Base-by-base conservation (phyloP, 2,888 invertebrate genomes). In the Empis stercorea region DNA sequence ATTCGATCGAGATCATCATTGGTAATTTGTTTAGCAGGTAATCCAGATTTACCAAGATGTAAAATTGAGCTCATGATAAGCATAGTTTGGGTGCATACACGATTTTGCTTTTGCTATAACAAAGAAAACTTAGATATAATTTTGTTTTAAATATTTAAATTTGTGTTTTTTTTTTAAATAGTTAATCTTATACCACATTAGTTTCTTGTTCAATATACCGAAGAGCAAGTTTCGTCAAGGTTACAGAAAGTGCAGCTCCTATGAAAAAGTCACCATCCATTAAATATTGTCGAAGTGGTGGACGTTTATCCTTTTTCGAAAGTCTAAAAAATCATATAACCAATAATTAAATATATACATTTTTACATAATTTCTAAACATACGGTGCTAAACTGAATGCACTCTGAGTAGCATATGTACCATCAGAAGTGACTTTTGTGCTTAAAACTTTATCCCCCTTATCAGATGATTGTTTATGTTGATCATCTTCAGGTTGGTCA, bases 331-430 rank as follows among this genome's bases (percentile, higher is more conserved):
- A 17, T 40, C 7, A 41, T n/a, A 40, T 16, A 38, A 27, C 3
- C n/a, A 37, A 45, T 27, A 17, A 14, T 46, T n/a, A 30, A 36
- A 39, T 40, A 34, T 23, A 39, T 16, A 44, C 9, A 38, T 38
- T 14, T 38, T 27, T 15, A 7, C 7, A 10, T 34, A 34, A 53
- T 43, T 10, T 37, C 9, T 38, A 32, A 44, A 75, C 81, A 75
- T 66, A 84, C 79, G 78, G 74, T 20, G 82, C 76, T 56, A 88
- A 74, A 62, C 88, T 94, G 70, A 97, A 94, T 38, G 94, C 96
- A 54, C 95, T 95, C 71, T 99, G 97, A 4, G 95, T 87, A 23
- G 97, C 99, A 69, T 99, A 99, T 0, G 97, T 96, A 16, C 99
- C 99, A 73, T 99, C 99, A 32, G 97, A 96, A 41, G 99, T 99